Percentiles rank a stretch among this genome's conserved stretches.
Evolutionary conservation across 2,797 vertebrate genomes (phyloP).

Genomic region (Staurois parvus): DNA sequence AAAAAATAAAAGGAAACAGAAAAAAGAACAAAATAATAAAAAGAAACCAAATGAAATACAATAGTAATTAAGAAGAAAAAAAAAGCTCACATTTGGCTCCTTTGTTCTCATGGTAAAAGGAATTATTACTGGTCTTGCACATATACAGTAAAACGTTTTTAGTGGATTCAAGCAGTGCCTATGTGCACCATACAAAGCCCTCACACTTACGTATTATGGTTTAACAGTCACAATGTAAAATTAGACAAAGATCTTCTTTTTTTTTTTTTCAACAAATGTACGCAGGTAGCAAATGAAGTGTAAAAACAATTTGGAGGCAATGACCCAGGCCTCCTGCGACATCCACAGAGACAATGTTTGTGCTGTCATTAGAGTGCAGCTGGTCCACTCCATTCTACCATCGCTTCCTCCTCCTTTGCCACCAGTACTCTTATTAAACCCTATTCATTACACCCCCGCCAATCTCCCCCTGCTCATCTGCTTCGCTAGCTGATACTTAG

Average conservation of each 20-base stretch:
- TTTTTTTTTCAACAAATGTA: constrained; percentile 73
- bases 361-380: constrained; percentile 72
- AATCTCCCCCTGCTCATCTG: constrained; percentile 57
- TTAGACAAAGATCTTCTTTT: constrained; percentile 72
- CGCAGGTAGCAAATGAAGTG: constrained; percentile 74
- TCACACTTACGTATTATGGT: not conserved
- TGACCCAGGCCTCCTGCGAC: constrained; percentile 77
- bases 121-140: too few species aligned
- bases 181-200: too few species aligned
- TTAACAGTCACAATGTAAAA: constrained; percentile 53
- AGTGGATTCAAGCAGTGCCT: not conserved
- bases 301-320: constrained; percentile 75
- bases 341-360: constrained; percentile 76
- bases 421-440: constrained; percentile 63
- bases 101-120: too few species aligned
- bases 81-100: too few species aligned
- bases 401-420: constrained; percentile 66
- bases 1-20: too few species aligned
- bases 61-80: too few species aligned
- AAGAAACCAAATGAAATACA: too few species aligned
- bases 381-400: constrained; percentile 71
- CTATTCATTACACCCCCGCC: constrained; percentile 69
- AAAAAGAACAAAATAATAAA: too few species aligned
- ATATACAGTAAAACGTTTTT: too few species aligned
- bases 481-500: constrained; percentile 43